phyloP scores from a whole-genome alignment of 2,797 vertebrate genomes.

The Rallus crepitans region DNA sequence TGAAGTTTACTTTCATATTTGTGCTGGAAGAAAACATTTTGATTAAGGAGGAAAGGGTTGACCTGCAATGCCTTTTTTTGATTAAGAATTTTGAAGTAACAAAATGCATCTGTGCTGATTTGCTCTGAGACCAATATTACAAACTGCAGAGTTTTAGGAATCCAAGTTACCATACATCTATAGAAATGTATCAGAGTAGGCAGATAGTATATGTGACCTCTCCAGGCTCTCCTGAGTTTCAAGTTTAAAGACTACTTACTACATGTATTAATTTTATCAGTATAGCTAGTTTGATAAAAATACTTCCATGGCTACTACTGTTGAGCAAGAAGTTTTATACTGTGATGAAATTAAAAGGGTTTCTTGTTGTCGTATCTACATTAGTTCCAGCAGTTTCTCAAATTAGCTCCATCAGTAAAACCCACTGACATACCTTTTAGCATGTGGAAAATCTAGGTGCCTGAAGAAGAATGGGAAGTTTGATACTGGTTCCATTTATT shows the following conservation, averaged over 20 bases:
- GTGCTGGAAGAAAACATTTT: conserved; percentile 20
- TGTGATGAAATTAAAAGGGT: neutral
- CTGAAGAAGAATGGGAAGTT: neutral
- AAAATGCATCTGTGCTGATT: neutral
- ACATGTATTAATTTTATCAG: neutral
- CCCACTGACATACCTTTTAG: neutral
- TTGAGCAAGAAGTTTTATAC: neutral
- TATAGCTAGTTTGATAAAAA: neutral
- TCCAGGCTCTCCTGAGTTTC: neutral
- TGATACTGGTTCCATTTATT: neutral
- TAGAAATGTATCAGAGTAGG: neutral
- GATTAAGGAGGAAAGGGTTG: neutral
- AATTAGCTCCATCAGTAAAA: neutral
- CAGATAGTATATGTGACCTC: neutral
- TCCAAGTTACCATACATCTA: neutral
- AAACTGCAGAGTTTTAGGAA: neutral
- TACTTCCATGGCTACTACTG: neutral
- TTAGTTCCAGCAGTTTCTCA: neutral
- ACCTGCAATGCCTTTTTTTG: neutral
- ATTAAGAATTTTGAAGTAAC: conserved; percentile 9
- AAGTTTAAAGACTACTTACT: neutral
- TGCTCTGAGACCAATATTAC: neutral
- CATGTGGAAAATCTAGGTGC: rapidly evolving
- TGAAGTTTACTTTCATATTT: conserved; percentile 26
- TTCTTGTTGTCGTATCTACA: neutral